phyloP scores from a whole-genome alignment of 1,140 invertebrate species.

The Cardiocondyla obscurior region DNA sequence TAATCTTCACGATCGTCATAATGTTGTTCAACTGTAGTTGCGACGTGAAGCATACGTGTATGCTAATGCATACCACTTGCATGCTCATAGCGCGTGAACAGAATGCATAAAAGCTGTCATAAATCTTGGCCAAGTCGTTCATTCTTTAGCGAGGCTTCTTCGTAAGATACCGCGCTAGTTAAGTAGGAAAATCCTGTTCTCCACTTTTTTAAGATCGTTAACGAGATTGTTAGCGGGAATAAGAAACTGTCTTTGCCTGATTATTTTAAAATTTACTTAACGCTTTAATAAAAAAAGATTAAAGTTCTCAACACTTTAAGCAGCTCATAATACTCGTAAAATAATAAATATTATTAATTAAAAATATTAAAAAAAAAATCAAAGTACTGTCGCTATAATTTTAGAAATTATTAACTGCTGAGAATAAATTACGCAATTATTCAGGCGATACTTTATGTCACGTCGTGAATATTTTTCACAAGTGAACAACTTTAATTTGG shows the following conservation, averaged over 20 bases:
- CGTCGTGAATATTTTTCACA: background rate
- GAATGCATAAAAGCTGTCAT: slow-evolving; percentile 14
- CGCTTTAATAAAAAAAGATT: background rate
- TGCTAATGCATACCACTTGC: background rate
- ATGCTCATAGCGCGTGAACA: slow-evolving; percentile 7
- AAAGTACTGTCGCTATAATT: background rate
- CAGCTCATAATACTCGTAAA: background rate
- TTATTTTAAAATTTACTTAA: background rate
- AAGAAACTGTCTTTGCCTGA: background rate
- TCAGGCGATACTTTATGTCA: background rate
- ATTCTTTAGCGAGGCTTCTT: background rate
- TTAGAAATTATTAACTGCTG: background rate
- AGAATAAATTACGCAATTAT: background rate
- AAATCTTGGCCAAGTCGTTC: background rate
- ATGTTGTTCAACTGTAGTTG: slow-evolving; percentile 57
- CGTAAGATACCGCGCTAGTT: background rate
- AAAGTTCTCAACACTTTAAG: background rate
- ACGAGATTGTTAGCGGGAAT: background rate
- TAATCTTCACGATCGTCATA: slow-evolving; percentile 56
- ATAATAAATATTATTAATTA: background rate
- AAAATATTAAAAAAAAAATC: background rate
- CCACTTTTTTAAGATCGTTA: background rate
- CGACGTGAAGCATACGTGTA: background rate
- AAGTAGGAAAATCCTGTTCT: background rate
- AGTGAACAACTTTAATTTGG: background rate